Conservation (phyloP, 1,140 invertebrate species). For the Sweltsa coloradensis region DNA sequence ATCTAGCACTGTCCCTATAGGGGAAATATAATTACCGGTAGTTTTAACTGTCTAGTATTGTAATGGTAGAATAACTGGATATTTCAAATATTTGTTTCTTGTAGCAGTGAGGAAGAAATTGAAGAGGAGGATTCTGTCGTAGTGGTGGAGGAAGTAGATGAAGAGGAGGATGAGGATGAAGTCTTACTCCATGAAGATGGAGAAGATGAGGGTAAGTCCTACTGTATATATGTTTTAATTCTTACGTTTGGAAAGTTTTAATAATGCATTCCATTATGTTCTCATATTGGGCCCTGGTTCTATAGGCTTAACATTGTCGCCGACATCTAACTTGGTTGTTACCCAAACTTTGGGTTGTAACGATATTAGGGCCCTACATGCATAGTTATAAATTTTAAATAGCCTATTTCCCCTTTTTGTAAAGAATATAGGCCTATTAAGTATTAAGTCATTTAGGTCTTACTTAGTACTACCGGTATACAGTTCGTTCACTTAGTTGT, state of each 20-base stretch:
- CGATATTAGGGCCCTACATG: not conserved
- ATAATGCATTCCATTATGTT: not conserved
- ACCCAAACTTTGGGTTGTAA: not conserved
- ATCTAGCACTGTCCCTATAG: not conserved
- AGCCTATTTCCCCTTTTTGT: too few species aligned
- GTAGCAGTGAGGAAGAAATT: conserved; percentile 7
- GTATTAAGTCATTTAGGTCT: too few species aligned
- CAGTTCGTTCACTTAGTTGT: too few species aligned
- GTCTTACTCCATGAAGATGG: conserved; percentile 10
- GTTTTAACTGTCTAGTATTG: not conserved
- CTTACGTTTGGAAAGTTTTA: not conserved
- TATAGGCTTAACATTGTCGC: not conserved
- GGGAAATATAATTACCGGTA: not conserved
- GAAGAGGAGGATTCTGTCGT: conserved; percentile 9
- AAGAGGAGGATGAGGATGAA: conserved; percentile 8
- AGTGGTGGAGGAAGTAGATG: conserved; percentile 4
- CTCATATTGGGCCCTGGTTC: not conserved
- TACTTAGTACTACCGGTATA: too few species aligned
- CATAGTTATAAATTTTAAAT: too few species aligned
- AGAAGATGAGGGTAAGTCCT: conserved; percentile 5
- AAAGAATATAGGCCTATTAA: too few species aligned
- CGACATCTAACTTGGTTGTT: too few species aligned
- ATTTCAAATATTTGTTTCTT: not conserved
- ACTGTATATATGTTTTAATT: not conserved
- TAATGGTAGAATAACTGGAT: not conserved